Base-by-base conservation (phyloP, 2,888 invertebrate species). In the Pantelozetes paolii region DNA sequence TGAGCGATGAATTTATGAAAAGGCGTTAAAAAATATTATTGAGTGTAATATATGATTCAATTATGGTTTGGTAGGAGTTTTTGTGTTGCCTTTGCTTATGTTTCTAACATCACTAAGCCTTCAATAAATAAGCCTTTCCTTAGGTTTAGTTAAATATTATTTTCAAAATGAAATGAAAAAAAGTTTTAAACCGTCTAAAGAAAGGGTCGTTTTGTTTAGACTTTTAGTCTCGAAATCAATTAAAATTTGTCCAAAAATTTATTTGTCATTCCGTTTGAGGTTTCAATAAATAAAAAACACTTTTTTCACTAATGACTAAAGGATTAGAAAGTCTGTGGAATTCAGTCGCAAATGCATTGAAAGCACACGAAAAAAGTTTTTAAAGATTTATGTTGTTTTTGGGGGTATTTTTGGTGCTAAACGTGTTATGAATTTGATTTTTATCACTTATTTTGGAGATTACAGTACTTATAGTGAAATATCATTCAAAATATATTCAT, bases 21-120 rank as follows among this genome's bases (percentile, higher is more conserved):
- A 59, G 32, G 30, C 59, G 11, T 59, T 32, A 59, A 23, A 40
- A 40, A 40, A 45, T 15, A 30, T 59, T 30, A 59, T 59, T 30
- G 11, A 30, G 59, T 59, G 59, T 30, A 59, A 59, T 30, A 59
- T 59, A 59, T 59, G 59, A 59, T 30, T 59, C 59, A 59, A 59
- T 59, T 59, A 30, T 59, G 30, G 59, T 59, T 59, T 59, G 20
- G 59, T 5, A 50, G 50, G n/a, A 50, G 50, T 50, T 50, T 50
- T 45, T 23, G 6, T 2, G n/a, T 23, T 50, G 2, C 20, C 2
- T 50, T 23, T n/a, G 5, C 3, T 23, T 50, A 6, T 50, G 13
- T n/a, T 23, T 50, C 11, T 50, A 45, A 45, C 9, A 36, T 36
- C 36, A 45, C 45, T 45, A n/a, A n/a, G n/a, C n/a, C n/a, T n/a